These are phyloP conservation scores for Cryptocephalus moraei DNA, from an alignment of 2,888 invertebrate species.

Conservation along the genomic window DNA sequence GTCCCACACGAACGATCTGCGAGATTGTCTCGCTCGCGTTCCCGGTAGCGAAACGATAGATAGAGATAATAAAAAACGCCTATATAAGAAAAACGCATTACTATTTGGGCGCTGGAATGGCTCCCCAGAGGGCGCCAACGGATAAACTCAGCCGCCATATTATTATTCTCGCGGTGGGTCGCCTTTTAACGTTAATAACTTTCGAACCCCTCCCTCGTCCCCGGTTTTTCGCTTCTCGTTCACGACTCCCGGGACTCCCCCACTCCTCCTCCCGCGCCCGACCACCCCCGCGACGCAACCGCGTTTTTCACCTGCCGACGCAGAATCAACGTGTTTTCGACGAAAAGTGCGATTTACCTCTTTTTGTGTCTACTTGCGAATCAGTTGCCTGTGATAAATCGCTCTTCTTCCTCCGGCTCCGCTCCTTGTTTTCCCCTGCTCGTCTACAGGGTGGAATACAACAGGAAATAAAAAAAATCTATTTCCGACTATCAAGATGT, in stretches of 20 bases:
- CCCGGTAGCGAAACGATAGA: not conserved
- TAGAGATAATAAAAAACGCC: not conserved
- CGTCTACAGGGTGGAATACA: too few species aligned
- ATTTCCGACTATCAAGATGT: too few species aligned
- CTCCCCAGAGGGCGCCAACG: not conserved
- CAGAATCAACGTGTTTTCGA: not conserved
- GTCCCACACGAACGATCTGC: not conserved
- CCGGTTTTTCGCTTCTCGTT: not conserved
- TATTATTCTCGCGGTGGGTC: not conserved
- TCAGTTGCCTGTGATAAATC: not conserved
- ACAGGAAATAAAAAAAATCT: too few species aligned
- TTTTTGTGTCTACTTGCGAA: not conserved
- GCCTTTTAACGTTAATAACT: not conserved
- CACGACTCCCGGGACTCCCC: too few species aligned
- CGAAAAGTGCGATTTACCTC: not conserved
- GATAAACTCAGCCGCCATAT: not conserved
- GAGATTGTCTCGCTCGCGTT: not conserved
- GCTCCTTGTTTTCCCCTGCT: too few species aligned
- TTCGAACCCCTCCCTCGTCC: not conserved
- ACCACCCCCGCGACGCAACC: too few species aligned
- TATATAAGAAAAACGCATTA: not conserved
- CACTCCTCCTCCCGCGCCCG: too few species aligned
- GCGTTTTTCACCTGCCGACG: not conserved
- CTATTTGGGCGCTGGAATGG: not conserved
- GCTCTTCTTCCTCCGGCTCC: too few species aligned